These are phyloP conservation scores for Acanthoscelides obtectus DNA, from an alignment of 2,888 invertebrate species.

Conservation along the genomic window DNA sequence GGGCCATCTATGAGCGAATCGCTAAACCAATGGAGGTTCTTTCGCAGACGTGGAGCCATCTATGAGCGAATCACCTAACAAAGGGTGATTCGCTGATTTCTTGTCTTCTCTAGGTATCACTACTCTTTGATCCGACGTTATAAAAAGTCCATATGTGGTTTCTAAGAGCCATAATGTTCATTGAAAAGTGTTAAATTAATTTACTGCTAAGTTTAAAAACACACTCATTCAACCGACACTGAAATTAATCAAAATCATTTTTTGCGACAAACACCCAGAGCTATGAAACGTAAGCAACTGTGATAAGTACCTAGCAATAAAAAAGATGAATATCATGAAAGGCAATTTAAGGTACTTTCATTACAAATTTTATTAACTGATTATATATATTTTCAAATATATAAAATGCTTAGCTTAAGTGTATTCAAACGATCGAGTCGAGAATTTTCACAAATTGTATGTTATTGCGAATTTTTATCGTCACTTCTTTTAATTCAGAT, in stretches of 20 bases:
- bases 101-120: too few species aligned
- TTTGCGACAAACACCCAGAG: background rate
- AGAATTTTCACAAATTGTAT: background rate
- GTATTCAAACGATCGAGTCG: background rate
- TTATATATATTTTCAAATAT: background rate
- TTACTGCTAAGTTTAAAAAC: background rate
- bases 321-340: background rate
- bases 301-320: background rate
- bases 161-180: background rate
- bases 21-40: too few species aligned
- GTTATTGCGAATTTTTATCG: background rate
- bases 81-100: too few species aligned
- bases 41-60: too few species aligned
- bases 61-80: too few species aligned
- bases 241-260: background rate
- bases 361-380: background rate
- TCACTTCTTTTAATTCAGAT: background rate
- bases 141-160: background rate
- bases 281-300: background rate
- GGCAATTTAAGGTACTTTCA: background rate
- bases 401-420: background rate
- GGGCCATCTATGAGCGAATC: too few species aligned
- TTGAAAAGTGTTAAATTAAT: background rate
- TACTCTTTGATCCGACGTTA: too few species aligned
- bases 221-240: background rate